A percentile compares a stretch with the other conserved stretches of the same genome.
Evolutionary conservation across 2,113 vertebrate species (phyloP).

Genomic region (Vidua chalybeata): DNA sequence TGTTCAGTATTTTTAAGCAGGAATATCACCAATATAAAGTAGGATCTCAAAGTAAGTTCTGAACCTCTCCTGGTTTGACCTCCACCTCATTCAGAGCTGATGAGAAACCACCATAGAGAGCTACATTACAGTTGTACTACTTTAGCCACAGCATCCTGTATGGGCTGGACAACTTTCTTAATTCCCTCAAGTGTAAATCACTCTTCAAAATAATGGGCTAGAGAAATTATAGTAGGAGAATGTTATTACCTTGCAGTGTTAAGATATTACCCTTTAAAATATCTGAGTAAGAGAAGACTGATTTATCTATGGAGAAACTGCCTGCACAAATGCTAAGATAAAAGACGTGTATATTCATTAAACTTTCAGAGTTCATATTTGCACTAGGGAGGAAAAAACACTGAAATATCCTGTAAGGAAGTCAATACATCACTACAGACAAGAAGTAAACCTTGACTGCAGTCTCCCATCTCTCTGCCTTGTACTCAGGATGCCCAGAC

Average conservation of each 20-base stretch:
- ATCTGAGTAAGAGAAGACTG: neutral
- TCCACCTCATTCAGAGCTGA: neutral
- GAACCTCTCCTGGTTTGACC: neutral
- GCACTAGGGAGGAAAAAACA: neutral
- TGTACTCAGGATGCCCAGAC: neutral
- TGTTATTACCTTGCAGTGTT: neutral
- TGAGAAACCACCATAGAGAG: neutral
- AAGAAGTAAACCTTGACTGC: neutral
- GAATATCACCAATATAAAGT: neutral
- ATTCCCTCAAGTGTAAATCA: neutral
- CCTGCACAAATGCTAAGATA: neutral
- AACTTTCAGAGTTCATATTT: neutral
- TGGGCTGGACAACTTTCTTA: neutral
- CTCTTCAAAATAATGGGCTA: neutral
- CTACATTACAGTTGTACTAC: neutral
- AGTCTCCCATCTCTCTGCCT: neutral
- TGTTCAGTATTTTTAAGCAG: neutral
- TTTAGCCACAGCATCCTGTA: neutral
- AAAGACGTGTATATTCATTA: neutral
- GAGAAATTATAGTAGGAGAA: neutral
- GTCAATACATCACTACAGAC: neutral
- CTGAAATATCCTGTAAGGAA: neutral
- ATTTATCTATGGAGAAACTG: constrained; percentile 10
- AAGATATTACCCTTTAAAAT: neutral
- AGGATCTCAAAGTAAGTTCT: neutral